A percentile compares a stretch with the other conserved stretches of the same genome.
Conservation (phyloP, 2,888 invertebrate genomes). For the Ethmia dodecea region DNA sequence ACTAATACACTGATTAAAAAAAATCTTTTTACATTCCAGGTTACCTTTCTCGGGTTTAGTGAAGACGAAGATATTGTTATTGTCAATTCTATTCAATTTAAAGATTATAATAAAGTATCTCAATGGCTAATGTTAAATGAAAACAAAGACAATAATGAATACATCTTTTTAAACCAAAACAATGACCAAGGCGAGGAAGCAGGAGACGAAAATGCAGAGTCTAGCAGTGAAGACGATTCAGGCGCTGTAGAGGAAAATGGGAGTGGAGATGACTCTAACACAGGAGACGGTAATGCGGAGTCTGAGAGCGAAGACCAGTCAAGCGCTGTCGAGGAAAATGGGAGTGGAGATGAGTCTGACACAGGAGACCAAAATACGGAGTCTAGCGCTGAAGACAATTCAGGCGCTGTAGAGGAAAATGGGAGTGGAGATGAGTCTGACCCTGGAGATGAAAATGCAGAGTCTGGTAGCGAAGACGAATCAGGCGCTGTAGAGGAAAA, state of each 20-base stretch:
- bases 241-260: background rate
- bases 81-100: conserved; percentile 25
- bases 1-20: no score
- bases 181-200: no score
- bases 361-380: background rate
- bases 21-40: conserved; percentile 26
- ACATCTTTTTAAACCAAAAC: no score
- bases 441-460: background rate
- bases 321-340: background rate
- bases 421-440: background rate
- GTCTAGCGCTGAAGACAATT: background rate
- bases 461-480: background rate
- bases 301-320: background rate
- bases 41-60: conserved; percentile 27
- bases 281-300: background rate
- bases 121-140: no score
- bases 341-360: background rate
- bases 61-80: conserved; percentile 25
- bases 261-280: background rate
- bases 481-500: background rate
- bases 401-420: background rate
- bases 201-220: background rate
- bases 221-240: background rate
- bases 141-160: no score
- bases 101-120: no score